phyloP scores from a whole-genome alignment of 2,797 vertebrate genomes.

The Heliangelus exortis region DNA sequence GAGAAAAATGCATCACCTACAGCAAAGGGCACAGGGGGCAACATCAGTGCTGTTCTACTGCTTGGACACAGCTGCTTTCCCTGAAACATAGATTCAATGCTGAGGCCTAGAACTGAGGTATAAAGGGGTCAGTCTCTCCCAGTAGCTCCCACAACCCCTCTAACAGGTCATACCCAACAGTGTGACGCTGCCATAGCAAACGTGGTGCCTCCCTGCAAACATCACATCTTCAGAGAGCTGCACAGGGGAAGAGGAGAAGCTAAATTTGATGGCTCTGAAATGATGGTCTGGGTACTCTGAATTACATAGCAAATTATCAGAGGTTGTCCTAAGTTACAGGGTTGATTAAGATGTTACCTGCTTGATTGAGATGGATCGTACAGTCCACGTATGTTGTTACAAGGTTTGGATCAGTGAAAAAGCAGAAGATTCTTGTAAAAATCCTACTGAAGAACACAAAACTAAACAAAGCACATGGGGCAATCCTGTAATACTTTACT shows the following conservation, averaged over 20 bases:
- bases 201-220: neutral
- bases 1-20: neutral
- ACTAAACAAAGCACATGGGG: neutral
- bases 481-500: neutral
- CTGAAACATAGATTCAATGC: neutral
- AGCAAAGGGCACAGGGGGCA: neutral
- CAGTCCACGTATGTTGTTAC: neutral
- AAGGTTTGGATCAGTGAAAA: neutral
- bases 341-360: neutral
- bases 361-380: neutral
- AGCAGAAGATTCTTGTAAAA: neutral
- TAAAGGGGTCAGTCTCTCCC: neutral
- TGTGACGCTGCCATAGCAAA: neutral
- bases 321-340: neutral
- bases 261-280: neutral
- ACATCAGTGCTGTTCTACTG: accelerated
- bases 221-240: neutral
- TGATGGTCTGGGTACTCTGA: neutral
- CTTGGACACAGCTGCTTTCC: neutral
- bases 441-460: neutral
- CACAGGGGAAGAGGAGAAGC: neutral
- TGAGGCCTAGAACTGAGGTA: neutral
- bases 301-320: neutral
- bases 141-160: neutral
- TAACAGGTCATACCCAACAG: neutral